phyloP scores from a whole-genome alignment of 2,888 invertebrate genomes.

The Agriotes lineatus region DNA sequence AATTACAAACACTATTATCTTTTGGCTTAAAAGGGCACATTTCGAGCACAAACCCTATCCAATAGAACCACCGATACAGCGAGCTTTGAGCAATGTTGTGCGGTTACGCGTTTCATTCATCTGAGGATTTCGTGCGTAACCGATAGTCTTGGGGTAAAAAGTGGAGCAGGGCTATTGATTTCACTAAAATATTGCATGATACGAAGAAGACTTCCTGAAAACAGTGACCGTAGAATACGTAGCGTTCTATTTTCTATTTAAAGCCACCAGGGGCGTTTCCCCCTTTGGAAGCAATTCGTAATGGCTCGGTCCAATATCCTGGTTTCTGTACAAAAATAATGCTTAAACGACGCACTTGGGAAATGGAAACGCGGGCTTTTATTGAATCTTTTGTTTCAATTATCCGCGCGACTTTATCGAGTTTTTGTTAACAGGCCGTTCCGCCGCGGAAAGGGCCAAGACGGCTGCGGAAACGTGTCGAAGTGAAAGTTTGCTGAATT shows the following conservation, averaged over 20 bases:
- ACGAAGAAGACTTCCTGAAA: constrained; percentile 19
- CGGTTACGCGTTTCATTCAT: constrained; percentile 10
- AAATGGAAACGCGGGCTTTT: constrained; percentile 8
- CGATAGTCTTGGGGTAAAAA: constrained; percentile 19
- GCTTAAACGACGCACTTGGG: constrained; percentile 14
- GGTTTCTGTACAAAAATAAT: neutral
- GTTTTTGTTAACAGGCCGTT: neutral
- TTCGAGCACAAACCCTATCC: neutral
- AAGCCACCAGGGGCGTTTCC: constrained; percentile 1
- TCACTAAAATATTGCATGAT: constrained; percentile 26
- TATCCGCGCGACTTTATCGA: neutral
- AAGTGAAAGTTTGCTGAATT: neutral
- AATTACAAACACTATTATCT: neutral
- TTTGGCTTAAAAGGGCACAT: neutral
- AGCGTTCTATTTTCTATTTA: constrained; percentile 18
- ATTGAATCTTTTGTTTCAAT: constrained; percentile 27
- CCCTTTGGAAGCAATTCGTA: constrained; percentile 3
- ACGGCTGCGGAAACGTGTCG: neutral
- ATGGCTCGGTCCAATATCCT: constrained; percentile 17
- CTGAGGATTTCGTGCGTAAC: constrained; percentile 10
- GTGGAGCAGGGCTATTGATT: constrained; percentile 22
- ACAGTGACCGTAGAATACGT: constrained; percentile 1
- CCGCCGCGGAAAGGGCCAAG: neutral
- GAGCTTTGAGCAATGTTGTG: neutral
- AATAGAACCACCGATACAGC: neutral